A percentile compares a stretch with the other conserved stretches of the same genome.
These are phyloP conservation scores for Sprattus sprattus DNA, from an alignment of 2,113 vertebrate genomes.

Conservation along the genomic window DNA sequence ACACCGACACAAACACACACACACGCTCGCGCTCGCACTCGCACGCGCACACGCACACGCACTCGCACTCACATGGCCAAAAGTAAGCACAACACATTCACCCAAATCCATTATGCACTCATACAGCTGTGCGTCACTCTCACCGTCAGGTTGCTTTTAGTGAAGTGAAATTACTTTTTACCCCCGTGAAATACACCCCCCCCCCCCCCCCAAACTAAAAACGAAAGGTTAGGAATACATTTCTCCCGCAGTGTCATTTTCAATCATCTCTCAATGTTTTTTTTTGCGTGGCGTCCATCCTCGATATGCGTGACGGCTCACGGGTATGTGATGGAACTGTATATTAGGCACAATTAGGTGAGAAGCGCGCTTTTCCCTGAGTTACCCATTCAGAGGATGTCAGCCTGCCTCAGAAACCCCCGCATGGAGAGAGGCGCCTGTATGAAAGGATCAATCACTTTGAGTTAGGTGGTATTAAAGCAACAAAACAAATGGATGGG, in stretches of 20 bases:
- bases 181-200: neutral
- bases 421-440: neutral
- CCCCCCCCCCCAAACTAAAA: neutral
- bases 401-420: neutral
- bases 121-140: conserved; percentile 5
- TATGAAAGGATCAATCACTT: neutral
- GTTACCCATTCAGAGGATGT: neutral
- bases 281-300: neutral
- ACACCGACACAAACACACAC: neutral
- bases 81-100: too few species aligned
- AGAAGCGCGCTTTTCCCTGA: neutral
- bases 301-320: neutral
- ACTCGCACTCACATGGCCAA: neutral
- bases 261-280: neutral
- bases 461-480: neutral
- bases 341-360: neutral
- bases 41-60: neutral
- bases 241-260: neutral
- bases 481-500: neutral
- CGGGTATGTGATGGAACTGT: neutral
- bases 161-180: neutral
- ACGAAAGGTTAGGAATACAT: neutral
- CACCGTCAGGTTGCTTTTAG: neutral
- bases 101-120: neutral
- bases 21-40: neutral